Conservation (phyloP, 2,888 invertebrate genomes). For the Drosophila prostipennis region DNA sequence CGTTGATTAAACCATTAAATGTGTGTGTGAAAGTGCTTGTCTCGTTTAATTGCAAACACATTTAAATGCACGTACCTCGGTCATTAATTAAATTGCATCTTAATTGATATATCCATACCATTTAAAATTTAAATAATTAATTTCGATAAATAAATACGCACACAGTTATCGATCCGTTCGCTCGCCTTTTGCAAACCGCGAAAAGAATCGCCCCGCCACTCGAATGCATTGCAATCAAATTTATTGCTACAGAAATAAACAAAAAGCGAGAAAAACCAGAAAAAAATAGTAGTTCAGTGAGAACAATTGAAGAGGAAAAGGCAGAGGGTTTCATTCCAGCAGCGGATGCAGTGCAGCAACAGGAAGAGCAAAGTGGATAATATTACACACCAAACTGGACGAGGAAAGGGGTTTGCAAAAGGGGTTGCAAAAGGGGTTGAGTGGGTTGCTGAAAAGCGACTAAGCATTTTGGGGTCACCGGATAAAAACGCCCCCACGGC, state of each 20-base stretch:
- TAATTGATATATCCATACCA: conserved; percentile 33
- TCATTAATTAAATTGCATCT: conserved; percentile 24
- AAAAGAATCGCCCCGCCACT: conserved; percentile 51
- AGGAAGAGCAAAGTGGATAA: conserved; percentile 71
- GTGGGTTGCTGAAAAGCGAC: conserved; percentile 2
- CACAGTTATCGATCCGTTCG: conserved; percentile 24
- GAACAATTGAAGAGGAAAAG: conserved; percentile 46
- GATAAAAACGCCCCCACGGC: conserved; percentile 17
- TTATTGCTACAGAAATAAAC: conserved; percentile 58
- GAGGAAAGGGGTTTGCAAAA: background rate
- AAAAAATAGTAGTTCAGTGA: conserved; percentile 10
- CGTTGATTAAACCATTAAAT: conserved; percentile 3
- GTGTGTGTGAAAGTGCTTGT: background rate
- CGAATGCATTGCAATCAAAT: conserved; percentile 69
- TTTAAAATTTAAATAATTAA: conserved; percentile 39
- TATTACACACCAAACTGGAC: conserved; percentile 54
- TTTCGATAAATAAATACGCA: conserved; percentile 16
- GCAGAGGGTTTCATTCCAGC: conserved; percentile 13
- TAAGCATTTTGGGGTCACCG: conserved; percentile 50
- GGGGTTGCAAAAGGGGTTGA: background rate
- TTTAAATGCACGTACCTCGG: conserved; percentile 2
- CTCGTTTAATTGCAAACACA: conserved; percentile 6
- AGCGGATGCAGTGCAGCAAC: conserved; percentile 60
- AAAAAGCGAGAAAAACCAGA: background rate
- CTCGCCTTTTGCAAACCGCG: conserved; percentile 39